Percentiles rank a stretch among this genome's conserved stretches.
Evolutionary conservation across 1,140 invertebrate species (phyloP).

Genomic region (Ephestia elutella): DNA sequence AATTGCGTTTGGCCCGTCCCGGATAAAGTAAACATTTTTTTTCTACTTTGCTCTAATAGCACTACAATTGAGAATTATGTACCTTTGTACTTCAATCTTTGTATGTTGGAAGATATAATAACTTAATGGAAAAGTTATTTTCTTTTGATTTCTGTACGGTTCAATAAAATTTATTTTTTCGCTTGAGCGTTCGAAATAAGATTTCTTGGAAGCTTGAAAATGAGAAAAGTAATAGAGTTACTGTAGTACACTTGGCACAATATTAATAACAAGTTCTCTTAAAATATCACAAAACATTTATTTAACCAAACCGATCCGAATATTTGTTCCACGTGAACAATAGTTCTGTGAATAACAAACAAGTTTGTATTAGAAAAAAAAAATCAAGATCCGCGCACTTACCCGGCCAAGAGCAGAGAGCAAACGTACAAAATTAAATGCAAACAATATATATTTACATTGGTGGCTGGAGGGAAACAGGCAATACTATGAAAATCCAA

Average conservation of each 20-base stretch:
- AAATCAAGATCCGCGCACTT: background rate
- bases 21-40: constrained; percentile 6
- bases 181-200: too few relatives aligned
- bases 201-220: too few relatives aligned
- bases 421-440: constrained; percentile 11
- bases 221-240: too few relatives aligned
- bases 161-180: too few relatives aligned
- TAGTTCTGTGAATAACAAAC: background rate
- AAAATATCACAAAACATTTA: too few relatives aligned
- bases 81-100: background rate
- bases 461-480: background rate
- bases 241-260: too few relatives aligned
- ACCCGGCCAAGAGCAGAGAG: constrained; percentile 4
- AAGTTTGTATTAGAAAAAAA: background rate
- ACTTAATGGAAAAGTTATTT: background rate
- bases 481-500: constrained; percentile 13
- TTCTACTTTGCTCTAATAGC: background rate
- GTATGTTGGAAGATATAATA: background rate
- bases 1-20: background rate
- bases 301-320: too few relatives aligned
- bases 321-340: background rate
- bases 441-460: constrained; percentile 14
- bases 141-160: background rate
- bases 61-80: constrained; percentile 2
- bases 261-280: too few relatives aligned